These are phyloP conservation scores for Mesoclemmys tuberculata DNA, from an alignment of 2,113 vertebrate genomes.

Conservation along the genomic window DNA sequence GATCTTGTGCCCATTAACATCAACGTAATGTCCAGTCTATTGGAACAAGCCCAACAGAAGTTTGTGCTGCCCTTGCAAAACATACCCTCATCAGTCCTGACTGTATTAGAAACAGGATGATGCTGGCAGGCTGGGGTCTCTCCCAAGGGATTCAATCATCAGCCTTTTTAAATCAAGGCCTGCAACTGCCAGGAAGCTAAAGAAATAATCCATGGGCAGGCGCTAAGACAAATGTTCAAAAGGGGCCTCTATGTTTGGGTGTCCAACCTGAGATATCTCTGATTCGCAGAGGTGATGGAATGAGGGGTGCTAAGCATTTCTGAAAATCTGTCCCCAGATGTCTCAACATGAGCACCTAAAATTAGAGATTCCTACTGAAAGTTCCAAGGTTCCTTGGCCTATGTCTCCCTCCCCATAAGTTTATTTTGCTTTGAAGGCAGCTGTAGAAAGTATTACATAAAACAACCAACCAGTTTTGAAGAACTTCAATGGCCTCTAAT, in stretches of 20 bases:
- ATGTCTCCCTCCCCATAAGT: conserved; percentile 46
- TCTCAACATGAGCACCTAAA: conserved; percentile 56
- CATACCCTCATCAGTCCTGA: conserved; percentile 6
- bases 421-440: neutral
- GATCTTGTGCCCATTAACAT: neutral
- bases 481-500: neutral
- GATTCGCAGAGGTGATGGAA: neutral
- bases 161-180: no score
- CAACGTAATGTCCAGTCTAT: no score
- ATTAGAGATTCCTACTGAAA: conserved; percentile 67
- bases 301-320: neutral
- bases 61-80: neutral
- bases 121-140: neutral
- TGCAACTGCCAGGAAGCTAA: conserved; percentile 48
- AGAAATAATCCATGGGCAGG: conserved; percentile 2
- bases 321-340: conserved; percentile 60
- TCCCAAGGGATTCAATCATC: no score
- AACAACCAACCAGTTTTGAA: neutral
- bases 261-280: neutral
- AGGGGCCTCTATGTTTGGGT: neutral
- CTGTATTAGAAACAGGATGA: conserved; percentile 18
- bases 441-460: neutral
- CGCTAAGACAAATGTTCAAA: neutral
- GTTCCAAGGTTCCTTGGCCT: conserved; percentile 36
- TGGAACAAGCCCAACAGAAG: neutral